Conservation (phyloP, 2,797 vertebrate genomes). For the Hapalemur alaotrensis region DNA sequence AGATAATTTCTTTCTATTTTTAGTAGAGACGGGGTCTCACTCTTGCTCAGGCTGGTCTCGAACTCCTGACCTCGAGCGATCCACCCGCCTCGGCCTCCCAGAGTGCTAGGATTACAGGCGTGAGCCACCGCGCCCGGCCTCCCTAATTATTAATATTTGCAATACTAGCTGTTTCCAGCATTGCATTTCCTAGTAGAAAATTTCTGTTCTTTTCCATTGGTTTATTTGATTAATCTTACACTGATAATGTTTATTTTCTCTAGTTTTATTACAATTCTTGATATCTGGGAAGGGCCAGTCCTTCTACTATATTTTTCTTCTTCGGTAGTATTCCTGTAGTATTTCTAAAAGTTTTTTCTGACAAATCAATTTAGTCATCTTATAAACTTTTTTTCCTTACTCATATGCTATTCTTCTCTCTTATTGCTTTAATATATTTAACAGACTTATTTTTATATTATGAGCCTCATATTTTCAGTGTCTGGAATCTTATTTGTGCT, state of each 20-base stretch:
- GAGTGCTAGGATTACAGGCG: too few species aligned
- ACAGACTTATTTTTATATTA: neutral
- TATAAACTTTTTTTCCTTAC: neutral
- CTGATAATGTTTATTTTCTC: neutral
- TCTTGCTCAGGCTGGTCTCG: too few species aligned
- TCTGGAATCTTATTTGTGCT: neutral
- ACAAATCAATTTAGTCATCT: neutral
- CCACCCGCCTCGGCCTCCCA: too few species aligned
- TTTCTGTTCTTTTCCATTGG: neutral
- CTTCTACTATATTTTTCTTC: neutral
- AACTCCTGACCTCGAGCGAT: too few species aligned
- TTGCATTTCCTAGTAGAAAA: neutral
- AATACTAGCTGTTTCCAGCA: neutral
- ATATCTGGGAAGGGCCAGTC: neutral
- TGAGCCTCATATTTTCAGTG: neutral
- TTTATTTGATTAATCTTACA: neutral
- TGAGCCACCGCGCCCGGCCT: too few species aligned
- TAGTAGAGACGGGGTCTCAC: too few species aligned
- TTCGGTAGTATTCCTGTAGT: neutral
- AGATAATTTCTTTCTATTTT: too few species aligned
- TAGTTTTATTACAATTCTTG: neutral
- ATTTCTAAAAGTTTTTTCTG: neutral
- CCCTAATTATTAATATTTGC: neutral
- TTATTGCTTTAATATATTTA: neutral
- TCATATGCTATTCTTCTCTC: neutral